phyloP scores from a whole-genome alignment of 2,113 vertebrate genomes.

The Leptobrachium ailaonicum region DNA sequence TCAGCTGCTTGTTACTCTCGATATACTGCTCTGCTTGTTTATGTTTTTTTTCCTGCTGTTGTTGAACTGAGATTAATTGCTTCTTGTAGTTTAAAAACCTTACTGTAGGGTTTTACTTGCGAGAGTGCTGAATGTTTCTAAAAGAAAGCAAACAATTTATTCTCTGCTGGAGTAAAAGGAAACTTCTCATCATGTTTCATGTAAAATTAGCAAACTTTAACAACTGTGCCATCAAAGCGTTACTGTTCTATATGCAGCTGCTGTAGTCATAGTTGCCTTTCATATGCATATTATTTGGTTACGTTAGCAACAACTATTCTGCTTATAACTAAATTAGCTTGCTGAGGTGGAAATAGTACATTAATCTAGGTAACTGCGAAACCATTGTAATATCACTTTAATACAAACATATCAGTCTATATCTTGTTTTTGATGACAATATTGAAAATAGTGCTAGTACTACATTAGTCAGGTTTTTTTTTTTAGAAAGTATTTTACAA shows the following conservation, averaged over 20 bases:
- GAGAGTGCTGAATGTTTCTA: slow-evolving; percentile 41
- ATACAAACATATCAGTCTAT: no score
- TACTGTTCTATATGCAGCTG: slow-evolving; percentile 31
- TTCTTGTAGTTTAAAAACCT: slow-evolving; percentile 38
- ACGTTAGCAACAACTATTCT: slow-evolving; percentile 23
- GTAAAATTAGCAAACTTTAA: slow-evolving; percentile 44
- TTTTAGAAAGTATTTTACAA: no score
- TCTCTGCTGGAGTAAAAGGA: slow-evolving; percentile 33
- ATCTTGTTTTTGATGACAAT: no score
- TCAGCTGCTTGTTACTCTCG: not conserved
- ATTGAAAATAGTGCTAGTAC: no score
- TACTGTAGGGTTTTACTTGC: slow-evolving; percentile 44
- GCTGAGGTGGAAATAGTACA: not conserved
- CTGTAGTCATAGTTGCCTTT: slow-evolving; percentile 21
- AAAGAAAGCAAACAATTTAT: slow-evolving; percentile 45
- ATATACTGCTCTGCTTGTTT: not conserved
- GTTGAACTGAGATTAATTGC: slow-evolving; percentile 45
- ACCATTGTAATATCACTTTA: not conserved
- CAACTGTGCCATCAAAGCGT: slow-evolving; percentile 40
- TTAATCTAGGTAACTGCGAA: not conserved
- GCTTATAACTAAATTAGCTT: slow-evolving; percentile 2
- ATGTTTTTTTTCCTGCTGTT: slow-evolving; percentile 28
- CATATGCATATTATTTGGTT: slow-evolving; percentile 42
- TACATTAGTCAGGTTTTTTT: no score
- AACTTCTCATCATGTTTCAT: slow-evolving; percentile 41